phyloP scores from a whole-genome alignment of 92 coral and sea anemone genomes.

The Palythoa caribaeorum region DNA sequence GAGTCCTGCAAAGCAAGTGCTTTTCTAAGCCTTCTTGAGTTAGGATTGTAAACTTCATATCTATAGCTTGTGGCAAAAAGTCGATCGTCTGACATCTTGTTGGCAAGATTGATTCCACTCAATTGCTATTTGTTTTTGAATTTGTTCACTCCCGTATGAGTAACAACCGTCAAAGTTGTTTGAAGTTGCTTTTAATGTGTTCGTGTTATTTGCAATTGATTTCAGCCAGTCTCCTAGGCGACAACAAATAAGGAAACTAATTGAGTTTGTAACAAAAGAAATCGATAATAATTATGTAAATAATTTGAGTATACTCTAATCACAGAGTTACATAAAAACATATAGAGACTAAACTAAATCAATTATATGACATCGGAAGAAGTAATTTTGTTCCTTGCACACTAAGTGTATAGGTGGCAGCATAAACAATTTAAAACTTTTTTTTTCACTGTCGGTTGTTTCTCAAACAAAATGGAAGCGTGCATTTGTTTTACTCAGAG shows the following conservation, averaged over 20 bases:
- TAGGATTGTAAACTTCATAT: slow-evolving; percentile 70
- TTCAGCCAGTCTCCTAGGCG: slow-evolving; percentile 53
- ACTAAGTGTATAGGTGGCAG: background rate
- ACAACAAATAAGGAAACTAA: slow-evolving; percentile 54
- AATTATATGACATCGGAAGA: background rate
- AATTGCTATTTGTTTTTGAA: slow-evolving; percentile 7
- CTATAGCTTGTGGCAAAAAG: slow-evolving; percentile 75
- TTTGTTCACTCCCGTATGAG: slow-evolving; percentile 17
- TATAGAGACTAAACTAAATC: background rate
- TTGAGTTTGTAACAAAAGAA: slow-evolving; percentile 33
- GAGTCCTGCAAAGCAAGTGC: slow-evolving; percentile 67
- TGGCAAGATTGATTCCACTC: background rate
- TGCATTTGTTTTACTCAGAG: background rate
- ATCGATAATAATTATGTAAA: slow-evolving; percentile 29
- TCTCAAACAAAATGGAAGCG: background rate
- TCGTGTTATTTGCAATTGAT: slow-evolving; percentile 11
- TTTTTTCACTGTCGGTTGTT: background rate
- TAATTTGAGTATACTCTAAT: background rate
- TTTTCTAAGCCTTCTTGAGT: slow-evolving; percentile 65
- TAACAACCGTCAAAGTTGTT: background rate
- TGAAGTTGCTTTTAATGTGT: slow-evolving; percentile 9
- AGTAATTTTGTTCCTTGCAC: background rate
- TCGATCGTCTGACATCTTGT: slow-evolving; percentile 70
- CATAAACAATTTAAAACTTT: background rate
- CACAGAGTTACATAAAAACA: slow-evolving; percentile 8